Evolutionary conservation across 2,113 vertebrate species (phyloP), one percentile per base, ranked within the genome.

Genomic region (Rutilus rutilus): DNA sequence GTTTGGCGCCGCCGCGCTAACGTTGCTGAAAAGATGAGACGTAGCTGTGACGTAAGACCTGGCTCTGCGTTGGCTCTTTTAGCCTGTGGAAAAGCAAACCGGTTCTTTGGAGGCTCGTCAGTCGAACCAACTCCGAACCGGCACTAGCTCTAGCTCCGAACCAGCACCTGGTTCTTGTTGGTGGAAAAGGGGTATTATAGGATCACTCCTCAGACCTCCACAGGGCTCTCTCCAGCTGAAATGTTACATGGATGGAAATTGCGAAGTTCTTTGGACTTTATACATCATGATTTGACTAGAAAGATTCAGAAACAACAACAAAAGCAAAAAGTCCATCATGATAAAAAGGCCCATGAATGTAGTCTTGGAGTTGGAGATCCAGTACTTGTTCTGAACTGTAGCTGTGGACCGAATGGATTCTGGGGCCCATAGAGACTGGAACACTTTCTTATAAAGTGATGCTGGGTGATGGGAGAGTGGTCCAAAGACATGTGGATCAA

Each of bases 161-260:
- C n/a, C n/a, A n/a, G n/a, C n/a, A n/a, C n/a, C n/a, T n/a, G n/a
- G n/a, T n/a, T n/a, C n/a, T n/a, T n/a, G n/a, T n/a, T n/a, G n/a
- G n/a, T n/a, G n/a, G n/a, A n/a, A n/a, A n/a, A n/a, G n/a, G n/a
- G n/a, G n/a, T n/a, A n/a, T n/a, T n/a, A 82, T 36, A 25, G 78
- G 10, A 82, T 86, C 5, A 90, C 77, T 27, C 87, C 81, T 33
- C 85, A 90, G 59, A 79, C 86, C 1, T 77, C 59, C 30, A 87
- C 64, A 33, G 80, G 84, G 21, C 54, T 79, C 10, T 86, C 80
- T 12, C 84, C 84, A 33, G 73, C 83, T 17, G 86, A 89, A 45
- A 83, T 83, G 57, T 36, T 87, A 27, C 21, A 50, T 19, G 78
- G 71, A 5, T 30, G 76, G 57, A 54, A 47, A 25, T 57, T 87